Conservation (phyloP, 2,888 invertebrate species). For the Geotrupes spiniger region DNA sequence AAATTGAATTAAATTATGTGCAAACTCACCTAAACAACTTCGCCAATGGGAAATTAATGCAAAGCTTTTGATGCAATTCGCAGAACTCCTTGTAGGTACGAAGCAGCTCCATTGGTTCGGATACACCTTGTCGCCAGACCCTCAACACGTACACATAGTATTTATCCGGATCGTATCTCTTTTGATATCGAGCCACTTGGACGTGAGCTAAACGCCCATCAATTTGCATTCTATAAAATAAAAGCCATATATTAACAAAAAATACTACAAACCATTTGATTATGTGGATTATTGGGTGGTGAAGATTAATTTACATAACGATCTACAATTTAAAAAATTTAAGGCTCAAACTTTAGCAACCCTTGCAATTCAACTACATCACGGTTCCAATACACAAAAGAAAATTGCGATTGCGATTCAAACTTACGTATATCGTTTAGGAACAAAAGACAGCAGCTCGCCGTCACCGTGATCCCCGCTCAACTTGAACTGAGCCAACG, state of each 20-base stretch:
- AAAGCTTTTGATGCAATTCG: conserved; percentile 93
- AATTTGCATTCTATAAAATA: conserved; percentile 67
- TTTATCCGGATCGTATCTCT: conserved; percentile 95
- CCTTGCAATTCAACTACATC: too few species aligned
- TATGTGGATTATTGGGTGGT: too few species aligned
- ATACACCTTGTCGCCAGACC: conserved; percentile 79
- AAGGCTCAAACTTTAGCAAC: too few species aligned
- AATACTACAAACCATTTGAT: background rate
- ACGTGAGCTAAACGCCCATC: conserved; percentile 87
- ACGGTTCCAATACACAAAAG: too few species aligned
- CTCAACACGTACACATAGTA: conserved; percentile 91
- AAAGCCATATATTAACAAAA: too few species aligned
- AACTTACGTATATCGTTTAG: conserved; percentile 87
- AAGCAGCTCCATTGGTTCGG: conserved; percentile 85
- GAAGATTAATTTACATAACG: background rate
- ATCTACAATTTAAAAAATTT: too few species aligned
- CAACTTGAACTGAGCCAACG: conserved; percentile 89
- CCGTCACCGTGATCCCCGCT: conserved; percentile 81
- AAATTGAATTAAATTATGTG: too few species aligned
- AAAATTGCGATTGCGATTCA: too few species aligned
- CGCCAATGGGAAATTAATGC: conserved; percentile 86
- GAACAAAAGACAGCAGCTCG: conserved; percentile 88
- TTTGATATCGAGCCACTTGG: conserved; percentile 85
- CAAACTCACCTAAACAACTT: conserved; percentile 82
- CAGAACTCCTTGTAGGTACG: conserved; percentile 96